phyloP scores from a whole-genome alignment of 2,888 invertebrate genomes.

The Drosophila tripunctata region DNA sequence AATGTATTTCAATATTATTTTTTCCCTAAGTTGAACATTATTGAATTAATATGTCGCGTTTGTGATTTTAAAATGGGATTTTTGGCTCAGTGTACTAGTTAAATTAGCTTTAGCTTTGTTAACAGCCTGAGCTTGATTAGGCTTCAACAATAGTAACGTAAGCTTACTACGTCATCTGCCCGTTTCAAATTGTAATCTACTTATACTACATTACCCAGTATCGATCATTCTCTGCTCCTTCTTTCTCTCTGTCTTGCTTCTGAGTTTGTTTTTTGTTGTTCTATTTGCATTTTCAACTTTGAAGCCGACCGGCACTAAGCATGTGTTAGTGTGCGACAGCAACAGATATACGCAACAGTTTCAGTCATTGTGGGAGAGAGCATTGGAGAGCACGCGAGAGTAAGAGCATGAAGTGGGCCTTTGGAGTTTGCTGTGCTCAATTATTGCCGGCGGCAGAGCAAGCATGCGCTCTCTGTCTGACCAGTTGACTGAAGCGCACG shows the following conservation, averaged over 20 bases:
- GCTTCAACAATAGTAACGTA: no score
- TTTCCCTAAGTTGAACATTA: no score
- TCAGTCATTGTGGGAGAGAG: slow-evolving; percentile 10
- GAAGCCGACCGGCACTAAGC: slow-evolving; percentile 12
- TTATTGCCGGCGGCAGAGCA: slow-evolving; percentile 65
- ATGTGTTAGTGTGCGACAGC: slow-evolving; percentile 31
- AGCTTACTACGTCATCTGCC: not conserved
- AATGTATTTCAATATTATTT: no score
- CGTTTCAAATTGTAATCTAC: not conserved
- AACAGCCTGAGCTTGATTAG: no score
- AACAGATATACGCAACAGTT: slow-evolving; percentile 12
- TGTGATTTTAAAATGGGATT: no score
- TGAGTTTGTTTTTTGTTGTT: slow-evolving; percentile 19
- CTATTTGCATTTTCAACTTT: slow-evolving; percentile 14
- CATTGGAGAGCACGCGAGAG: slow-evolving; percentile 1
- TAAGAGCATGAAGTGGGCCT: slow-evolving; percentile 1
- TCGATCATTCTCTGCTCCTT: slow-evolving; percentile 4
- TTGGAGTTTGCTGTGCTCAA: slow-evolving; percentile 34
- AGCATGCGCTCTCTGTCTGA: slow-evolving; percentile 77
- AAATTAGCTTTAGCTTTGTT: no score
- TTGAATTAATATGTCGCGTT: no score
- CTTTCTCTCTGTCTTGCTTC: no score
- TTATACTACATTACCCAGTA: not conserved
- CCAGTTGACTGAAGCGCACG: slow-evolving; percentile 52
- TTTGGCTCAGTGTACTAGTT: no score